Evolutionary conservation across 2,888 invertebrate species (phyloP), one percentile per base, ranked within the genome.

Genomic region (Uropetala carovei): DNA sequence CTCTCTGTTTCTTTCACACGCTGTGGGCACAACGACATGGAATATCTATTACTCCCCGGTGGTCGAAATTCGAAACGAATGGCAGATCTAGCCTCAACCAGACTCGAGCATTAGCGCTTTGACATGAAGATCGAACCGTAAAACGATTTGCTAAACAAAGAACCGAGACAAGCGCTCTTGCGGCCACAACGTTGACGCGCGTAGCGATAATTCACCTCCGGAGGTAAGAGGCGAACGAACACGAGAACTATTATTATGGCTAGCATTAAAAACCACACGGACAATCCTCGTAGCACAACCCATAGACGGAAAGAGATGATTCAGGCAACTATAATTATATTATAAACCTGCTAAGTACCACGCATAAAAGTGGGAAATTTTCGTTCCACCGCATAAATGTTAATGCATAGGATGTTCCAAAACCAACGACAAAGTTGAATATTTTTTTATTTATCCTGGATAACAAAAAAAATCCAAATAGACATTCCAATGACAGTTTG

Each of bases 51-150:
- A 75, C 75, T 75, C 75, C 75, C 27, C 27, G 75, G 75, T 75
- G 75, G 75, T 75, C 75, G 75, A 75, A 75, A 75, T 75, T 75
- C 22, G 75, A 75, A 75, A 75, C 75, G 75, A 75, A 75, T 75
- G 75, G 75, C 75, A 75, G 75, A 68, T 68, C 68, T 68, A 22
- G 68, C 68, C 68, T 68, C 68, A 22, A 75, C 75, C 75, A 75
- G 75, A 75, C 75, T 75, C 75, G 75, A 75, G 22, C 75, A 75
- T 75, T 75, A 75, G 75, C 18, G 75, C 43, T 75, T 27, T 13
- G 75, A 75, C 75, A 75, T 75, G 27, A 75, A 75, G 75, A 75
- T 75, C 75, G 75, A 75, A 27, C 75, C 75, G 27, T 75, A 75
- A 75, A 75, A 75, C 75, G 75, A 75, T 75, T 75, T 75, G 75